Conservation (phyloP, 2,888 invertebrate species). For the Serrognathus titanus region DNA sequence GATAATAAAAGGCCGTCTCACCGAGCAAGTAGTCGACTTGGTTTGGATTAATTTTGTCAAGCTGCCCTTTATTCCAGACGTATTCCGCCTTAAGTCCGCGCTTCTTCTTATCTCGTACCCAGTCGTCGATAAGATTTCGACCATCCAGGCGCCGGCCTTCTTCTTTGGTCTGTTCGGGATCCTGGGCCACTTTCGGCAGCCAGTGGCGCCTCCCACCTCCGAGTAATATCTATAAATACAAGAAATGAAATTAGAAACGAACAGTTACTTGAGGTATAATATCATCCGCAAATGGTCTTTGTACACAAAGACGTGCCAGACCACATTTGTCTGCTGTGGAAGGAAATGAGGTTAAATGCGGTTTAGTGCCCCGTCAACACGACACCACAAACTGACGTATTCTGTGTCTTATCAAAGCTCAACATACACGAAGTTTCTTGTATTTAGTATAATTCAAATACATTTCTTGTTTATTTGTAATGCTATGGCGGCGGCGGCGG, state of each 20-base stretch:
- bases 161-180: constrained; percentile 66
- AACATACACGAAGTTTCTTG: too few species aligned
- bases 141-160: constrained; percentile 73
- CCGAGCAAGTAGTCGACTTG: constrained; percentile 72
- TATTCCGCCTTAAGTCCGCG: constrained; percentile 66
- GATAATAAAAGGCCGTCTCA: constrained; percentile 43
- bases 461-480: too few species aligned
- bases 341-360: too few species aligned
- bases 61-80: constrained; percentile 69
- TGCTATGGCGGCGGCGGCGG: too few species aligned
- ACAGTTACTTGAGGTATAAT: too few species aligned
- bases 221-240: constrained; percentile 62
- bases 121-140: constrained; percentile 75
- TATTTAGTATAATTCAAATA: too few species aligned
- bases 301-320: too few species aligned
- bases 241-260: neutral
- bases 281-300: too few species aligned
- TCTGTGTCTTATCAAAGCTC: too few species aligned
- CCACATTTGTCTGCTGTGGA: too few species aligned
- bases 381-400: too few species aligned
- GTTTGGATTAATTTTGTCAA: constrained; percentile 66
- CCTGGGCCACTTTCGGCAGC: constrained; percentile 66
- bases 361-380: too few species aligned
- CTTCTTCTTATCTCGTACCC: constrained; percentile 71
- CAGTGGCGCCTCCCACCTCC: constrained; percentile 77